Evolutionary conservation across 30 jellyfish, hydroid and myxozoan genomes (phyloP), one percentile per base, ranked within the genome.

Genomic region (Aurelia aurita complex sp. Pacific): DNA sequence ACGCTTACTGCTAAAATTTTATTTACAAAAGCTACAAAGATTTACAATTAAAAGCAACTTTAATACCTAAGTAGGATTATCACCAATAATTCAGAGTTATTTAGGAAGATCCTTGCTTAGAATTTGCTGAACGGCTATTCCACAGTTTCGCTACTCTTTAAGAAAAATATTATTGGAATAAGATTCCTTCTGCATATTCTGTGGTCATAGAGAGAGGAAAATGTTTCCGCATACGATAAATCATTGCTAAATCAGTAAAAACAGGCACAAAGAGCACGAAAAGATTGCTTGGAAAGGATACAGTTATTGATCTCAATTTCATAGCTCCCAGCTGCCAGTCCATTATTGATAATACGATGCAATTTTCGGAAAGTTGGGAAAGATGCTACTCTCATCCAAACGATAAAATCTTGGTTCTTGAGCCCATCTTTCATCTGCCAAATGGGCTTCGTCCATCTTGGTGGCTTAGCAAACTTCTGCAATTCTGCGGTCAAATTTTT

Each of bases 311-410:
- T 70, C n/a, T 86, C 85, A n/a, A 86, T 50, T 38, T 76, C 85
- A 68, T 86, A 76, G 0, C 67, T 70, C 18, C 89, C 89, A 67
- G 95, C 89, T 32, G 40, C 84, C 61, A 73, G 77, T n/a, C 57
- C 38, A 23, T 60, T 79, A 5, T 79, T 73, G 50, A 89, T 54
- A 16, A 66, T 89, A 18, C 97, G 89, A 87, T 95, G 90, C 87
- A 95, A 64, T 79, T 95, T 95, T 36, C 99, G 83, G 82, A 95
- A 95, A 2, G 97, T 95, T 3, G 99, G 99, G 80, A 95, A 95
- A 32, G 99, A 98, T 35, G 99, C 99, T 2, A 95, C 99, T 69
- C 99, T 74, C 99, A 95, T 95, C 99, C 99, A 95, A 5, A 95
- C 99, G 81, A 95, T 89, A 74, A 95, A 95, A 60, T 88, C 99